Evolutionary conservation across 2,888 invertebrate species (phyloP).

Genomic region (Spatulosminthurus flaviceps): DNA sequence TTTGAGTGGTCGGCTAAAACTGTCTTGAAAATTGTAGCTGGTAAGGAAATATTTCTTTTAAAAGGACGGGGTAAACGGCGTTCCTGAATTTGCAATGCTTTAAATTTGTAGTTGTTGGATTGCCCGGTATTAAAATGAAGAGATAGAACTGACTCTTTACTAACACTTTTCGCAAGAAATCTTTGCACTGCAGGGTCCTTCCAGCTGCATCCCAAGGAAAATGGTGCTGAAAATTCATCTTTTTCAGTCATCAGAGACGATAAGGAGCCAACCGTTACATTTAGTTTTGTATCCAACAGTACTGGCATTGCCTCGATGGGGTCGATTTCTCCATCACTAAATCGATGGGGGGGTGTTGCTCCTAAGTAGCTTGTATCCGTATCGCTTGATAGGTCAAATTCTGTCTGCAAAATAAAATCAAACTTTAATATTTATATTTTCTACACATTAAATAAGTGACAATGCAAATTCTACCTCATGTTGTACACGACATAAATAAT

Average conservation of each 20-base stretch:
- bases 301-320: conserved; percentile 61
- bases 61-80: conserved; percentile 48
- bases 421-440: not conserved
- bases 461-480: conserved; percentile 59
- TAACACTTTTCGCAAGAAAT: conserved; percentile 20
- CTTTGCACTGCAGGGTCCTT: conserved; percentile 11
- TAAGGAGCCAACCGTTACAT: conserved; percentile 15
- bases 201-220: not conserved
- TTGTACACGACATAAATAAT: conserved; percentile 58
- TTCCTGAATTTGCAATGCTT: not conserved
- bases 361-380: conserved; percentile 58
- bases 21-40: conserved; percentile 58
- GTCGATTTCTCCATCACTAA: conserved; percentile 61
- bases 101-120: conserved; percentile 5
- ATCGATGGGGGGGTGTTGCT: conserved; percentile 60
- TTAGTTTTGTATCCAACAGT: conserved; percentile 54
- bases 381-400: conserved; percentile 59
- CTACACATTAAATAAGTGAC: too few species aligned
- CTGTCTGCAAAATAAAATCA: conserved; percentile 41
- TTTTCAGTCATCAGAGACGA: not conserved
- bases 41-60: conserved; percentile 59
- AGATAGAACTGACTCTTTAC: conserved; percentile 30
- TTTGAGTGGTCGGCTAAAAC: conserved; percentile 54
- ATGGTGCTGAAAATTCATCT: not conserved
- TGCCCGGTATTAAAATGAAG: not conserved